These are phyloP conservation scores for human DNA, from an alignment of 2,113 vertebrate species.

Conservation along the genomic window DNA sequence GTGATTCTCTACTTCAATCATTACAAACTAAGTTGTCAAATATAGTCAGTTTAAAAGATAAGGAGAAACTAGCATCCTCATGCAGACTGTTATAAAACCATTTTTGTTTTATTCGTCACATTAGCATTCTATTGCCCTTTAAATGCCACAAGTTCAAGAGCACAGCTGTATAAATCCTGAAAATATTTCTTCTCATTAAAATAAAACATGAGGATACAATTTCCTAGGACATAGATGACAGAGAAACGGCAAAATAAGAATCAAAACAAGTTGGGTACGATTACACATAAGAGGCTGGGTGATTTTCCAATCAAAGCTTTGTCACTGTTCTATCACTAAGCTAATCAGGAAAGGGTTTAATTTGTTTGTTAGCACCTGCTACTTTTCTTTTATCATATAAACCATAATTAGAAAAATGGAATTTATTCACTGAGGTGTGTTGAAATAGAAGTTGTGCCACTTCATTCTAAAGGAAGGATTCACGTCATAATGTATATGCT, in stretches of 20 bases:
- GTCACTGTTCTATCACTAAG: not conserved
- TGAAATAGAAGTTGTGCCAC: not conserved
- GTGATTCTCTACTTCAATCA: not conserved
- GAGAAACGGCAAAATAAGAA: not conserved
- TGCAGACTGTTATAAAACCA: constrained; percentile 61
- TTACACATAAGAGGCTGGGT: not conserved
- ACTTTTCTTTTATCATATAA: not conserved
- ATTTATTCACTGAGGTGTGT: not conserved
- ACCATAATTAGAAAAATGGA: not conserved
- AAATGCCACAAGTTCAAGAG: constrained; percentile 84
- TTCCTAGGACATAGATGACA: constrained; percentile 61
- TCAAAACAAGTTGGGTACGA: not conserved
- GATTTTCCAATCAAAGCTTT: constrained; percentile 13
- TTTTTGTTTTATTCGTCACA: constrained; percentile 82
- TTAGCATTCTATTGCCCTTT: constrained; percentile 82
- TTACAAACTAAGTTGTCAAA: constrained; percentile 70
- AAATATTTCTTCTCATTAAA: constrained; percentile 76
- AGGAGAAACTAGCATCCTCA: constrained; percentile 25
- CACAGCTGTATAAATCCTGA: constrained; percentile 60
- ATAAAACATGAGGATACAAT: constrained; percentile 73
- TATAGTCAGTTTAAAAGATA: constrained; percentile 65
- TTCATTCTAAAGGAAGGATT: not conserved
- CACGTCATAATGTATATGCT: accelerated
- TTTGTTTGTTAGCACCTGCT: not conserved
- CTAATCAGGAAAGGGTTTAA: not conserved